These are phyloP conservation scores for Neofelis nebulosa DNA, from an alignment of 2,113 vertebrate species.

Conservation along the genomic window DNA sequence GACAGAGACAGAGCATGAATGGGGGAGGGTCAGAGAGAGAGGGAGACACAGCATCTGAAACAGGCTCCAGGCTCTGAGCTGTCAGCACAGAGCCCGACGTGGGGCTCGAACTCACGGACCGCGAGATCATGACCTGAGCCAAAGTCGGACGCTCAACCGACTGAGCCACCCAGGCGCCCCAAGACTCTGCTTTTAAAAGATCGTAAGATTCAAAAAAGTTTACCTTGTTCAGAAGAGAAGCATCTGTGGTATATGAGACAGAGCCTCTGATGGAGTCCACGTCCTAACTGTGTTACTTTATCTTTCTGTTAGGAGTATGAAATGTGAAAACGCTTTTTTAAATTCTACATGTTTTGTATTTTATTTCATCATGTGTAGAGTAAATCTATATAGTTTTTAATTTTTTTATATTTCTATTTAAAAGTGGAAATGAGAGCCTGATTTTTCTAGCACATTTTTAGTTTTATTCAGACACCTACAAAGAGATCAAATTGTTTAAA, in stretches of 20 bases:
- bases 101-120: no score
- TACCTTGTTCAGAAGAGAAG: not conserved
- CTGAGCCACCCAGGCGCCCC: no score
- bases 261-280: not conserved
- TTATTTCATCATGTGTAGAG: not conserved
- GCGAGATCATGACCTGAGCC: no score
- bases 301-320: not conserved
- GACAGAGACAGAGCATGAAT: no score
- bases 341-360: not conserved
- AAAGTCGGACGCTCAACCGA: no score
- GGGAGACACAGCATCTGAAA: no score
- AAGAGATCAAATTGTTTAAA: not conserved
- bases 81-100: no score
- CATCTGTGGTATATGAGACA: not conserved
- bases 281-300: not conserved
- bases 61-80: no score
- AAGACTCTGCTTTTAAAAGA: not conserved
- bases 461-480: not conserved
- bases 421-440: constrained; percentile 17
- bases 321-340: not conserved
- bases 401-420: constrained; percentile 17
- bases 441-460: not conserved
- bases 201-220: not conserved
- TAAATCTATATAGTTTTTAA: not conserved
- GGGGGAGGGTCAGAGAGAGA: no score